Evolutionary conservation across 2,797 vertebrate species (phyloP).

Genomic region (Hozukius guyotensis): DNA sequence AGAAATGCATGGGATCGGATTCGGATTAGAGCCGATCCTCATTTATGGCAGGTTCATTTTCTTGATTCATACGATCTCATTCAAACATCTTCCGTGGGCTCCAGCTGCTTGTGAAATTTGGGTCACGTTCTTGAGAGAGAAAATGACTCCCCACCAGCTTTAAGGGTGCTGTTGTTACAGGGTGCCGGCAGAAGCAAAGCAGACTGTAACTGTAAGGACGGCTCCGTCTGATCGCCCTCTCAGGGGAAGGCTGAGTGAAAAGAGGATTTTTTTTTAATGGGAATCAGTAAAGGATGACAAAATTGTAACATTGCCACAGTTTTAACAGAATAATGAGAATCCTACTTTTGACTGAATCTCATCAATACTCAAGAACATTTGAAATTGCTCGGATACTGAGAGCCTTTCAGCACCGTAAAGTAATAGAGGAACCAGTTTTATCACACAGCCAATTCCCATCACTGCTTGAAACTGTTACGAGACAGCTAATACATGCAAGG

Average conservation of each 20-base stretch:
- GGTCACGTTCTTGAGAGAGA: conserved; percentile 12
- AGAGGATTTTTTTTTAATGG: conserved; percentile 11
- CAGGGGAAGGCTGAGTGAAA: neutral
- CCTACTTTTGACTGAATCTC: neutral
- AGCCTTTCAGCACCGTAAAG: neutral
- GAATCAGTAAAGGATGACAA: neutral
- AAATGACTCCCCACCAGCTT: neutral
- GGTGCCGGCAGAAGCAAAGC: neutral
- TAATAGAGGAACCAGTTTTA: neutral
- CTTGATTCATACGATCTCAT: conserved; percentile 35
- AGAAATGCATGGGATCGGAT: neutral
- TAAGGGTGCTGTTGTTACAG: neutral
- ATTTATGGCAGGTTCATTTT: conserved; percentile 23
- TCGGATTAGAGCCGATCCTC: conserved; percentile 1
- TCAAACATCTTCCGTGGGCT: conserved; percentile 22
- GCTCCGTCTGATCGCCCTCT: neutral
- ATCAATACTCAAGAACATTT: conserved; percentile 13
- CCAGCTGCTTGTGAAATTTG: conserved; percentile 8
- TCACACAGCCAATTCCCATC: conserved; percentile 16
- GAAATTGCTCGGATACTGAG: neutral
- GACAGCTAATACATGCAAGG: neutral
- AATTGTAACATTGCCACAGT: neutral
- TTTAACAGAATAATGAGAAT: neutral
- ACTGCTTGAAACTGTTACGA: neutral
- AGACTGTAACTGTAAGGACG: neutral